Evolutionary conservation across 1,140 invertebrate genomes (phyloP).

Genomic region (Drosophila trapezifrons): DNA sequence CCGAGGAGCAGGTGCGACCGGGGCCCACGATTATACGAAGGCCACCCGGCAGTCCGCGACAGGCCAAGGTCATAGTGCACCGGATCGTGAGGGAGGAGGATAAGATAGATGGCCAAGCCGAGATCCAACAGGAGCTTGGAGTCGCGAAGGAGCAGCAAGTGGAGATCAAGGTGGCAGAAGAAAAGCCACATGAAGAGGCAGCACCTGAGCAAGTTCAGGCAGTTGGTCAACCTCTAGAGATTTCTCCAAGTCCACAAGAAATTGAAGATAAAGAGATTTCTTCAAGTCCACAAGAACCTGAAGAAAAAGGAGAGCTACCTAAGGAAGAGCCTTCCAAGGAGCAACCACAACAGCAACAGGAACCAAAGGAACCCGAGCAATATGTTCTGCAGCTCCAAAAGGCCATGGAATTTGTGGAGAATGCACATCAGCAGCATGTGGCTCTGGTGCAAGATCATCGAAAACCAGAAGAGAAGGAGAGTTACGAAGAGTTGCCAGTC

Average conservation of each 20-base stretch:
- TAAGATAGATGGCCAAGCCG: neutral
- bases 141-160: neutral
- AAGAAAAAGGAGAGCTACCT: neutral
- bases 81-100: constrained; percentile 57
- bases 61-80: constrained; percentile 80
- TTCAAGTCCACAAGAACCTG: neutral
- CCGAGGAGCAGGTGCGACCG: constrained; percentile 29
- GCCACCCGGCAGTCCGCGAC: constrained; percentile 57
- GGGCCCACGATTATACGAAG: constrained; percentile 24
- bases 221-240: neutral
- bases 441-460: neutral
- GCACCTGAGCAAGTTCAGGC: neutral
- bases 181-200: neutral
- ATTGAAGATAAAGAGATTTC: neutral
- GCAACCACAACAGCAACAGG: neutral
- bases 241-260: neutral
- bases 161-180: neutral
- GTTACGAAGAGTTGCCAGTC: neutral
- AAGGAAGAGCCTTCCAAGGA: neutral
- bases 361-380: constrained; percentile 7
- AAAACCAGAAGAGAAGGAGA: neutral
- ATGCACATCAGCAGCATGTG: constrained; percentile 24
- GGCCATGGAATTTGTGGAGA: constrained; percentile 27
- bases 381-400: constrained; percentile 23
- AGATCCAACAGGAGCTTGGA: neutral